phyloP scores from a whole-genome alignment of 1,140 invertebrate genomes.

The Pygmarrhopalites habei region DNA sequence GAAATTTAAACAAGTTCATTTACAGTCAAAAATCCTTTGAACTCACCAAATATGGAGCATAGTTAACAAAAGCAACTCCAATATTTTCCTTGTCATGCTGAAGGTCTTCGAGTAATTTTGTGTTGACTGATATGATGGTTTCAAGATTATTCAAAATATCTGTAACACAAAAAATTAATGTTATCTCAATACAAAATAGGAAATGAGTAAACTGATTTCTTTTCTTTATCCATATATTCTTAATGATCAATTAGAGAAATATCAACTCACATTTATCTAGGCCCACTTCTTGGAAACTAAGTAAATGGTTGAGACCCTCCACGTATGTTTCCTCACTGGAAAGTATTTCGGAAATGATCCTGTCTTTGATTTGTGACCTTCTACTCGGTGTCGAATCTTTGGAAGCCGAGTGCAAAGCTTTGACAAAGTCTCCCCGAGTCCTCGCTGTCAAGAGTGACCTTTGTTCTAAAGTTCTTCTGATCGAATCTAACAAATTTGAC shows the following conservation, averaged over 20 bases:
- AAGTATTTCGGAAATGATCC: constrained; percentile 8
- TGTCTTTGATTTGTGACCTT: neutral
- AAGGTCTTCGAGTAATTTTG: constrained; percentile 18
- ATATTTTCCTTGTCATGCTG: constrained; percentile 15
- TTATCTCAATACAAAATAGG: neutral
- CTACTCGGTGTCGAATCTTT: neutral
- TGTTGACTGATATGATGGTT: constrained; percentile 18
- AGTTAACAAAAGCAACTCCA: constrained; percentile 29
- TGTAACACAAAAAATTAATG: constrained; percentile 9
- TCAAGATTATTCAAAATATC: constrained; percentile 21
- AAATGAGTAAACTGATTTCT: neutral
- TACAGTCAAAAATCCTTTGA: no score
- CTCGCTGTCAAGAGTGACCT: neutral
- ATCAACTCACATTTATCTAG: neutral
- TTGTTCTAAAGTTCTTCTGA: constrained; percentile 1
- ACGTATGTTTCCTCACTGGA: constrained; percentile 20
- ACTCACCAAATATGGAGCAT: constrained; percentile 35
- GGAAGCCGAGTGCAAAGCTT: constrained; percentile 4
- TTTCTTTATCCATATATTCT: neutral
- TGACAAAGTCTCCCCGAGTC: neutral
- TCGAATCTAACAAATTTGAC: constrained; percentile 3
- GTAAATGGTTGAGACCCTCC: neutral
- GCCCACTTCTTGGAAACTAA: neutral
- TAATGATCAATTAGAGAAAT: neutral
- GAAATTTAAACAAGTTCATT: no score